Evolutionary conservation across 1,140 invertebrate species (phyloP), one percentile per base, ranked within the genome.

Genomic region (Leptopilina clavipes): DNA sequence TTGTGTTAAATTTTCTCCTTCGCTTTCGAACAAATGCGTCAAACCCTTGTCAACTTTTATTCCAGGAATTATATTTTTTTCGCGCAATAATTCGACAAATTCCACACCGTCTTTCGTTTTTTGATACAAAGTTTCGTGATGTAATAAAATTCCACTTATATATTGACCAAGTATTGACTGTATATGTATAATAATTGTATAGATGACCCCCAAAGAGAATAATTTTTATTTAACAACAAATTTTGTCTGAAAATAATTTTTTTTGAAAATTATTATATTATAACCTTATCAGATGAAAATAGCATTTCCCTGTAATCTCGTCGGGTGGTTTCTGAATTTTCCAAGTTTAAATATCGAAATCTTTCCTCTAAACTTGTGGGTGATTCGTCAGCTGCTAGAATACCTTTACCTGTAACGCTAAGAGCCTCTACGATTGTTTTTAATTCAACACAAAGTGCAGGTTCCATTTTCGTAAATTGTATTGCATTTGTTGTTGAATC

Each of bases 61-160:
- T 43, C 97, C 97, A 81, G 97, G 96, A 88, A 98, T 95, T 88
- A 98, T 98, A 82, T 95, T 94, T 77, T 93, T 92, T 84, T 96
- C 92, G 88, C 96, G 95, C 81, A 98, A 87, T 11, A 97, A 85
- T 56, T 96, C 92, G 3, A 95, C 93, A 88, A 98, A 96, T 17
- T 95, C 94, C 0, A 93, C 95, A 65, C 96, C 96, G 86, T 97
- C 94, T 79, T 96, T 95, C 37, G 95, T 92, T 88, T 97, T 98
- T 91, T 99, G 98, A 92, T 98, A 98, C 19, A 99, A 92, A 3
- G 98, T 99, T 91, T 99, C 98, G 90, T 99, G 97, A 93, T 97
- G 99, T 70, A 99, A 92, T 84, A 98, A 97, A 8, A 98, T 97
- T 52, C 97, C 97, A 37, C 96, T 97, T 83, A 98, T 95, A 89